Base-by-base conservation (phyloP, 64 coral and sea anemone genomes). In the Catalaphyllia jardinei region DNA sequence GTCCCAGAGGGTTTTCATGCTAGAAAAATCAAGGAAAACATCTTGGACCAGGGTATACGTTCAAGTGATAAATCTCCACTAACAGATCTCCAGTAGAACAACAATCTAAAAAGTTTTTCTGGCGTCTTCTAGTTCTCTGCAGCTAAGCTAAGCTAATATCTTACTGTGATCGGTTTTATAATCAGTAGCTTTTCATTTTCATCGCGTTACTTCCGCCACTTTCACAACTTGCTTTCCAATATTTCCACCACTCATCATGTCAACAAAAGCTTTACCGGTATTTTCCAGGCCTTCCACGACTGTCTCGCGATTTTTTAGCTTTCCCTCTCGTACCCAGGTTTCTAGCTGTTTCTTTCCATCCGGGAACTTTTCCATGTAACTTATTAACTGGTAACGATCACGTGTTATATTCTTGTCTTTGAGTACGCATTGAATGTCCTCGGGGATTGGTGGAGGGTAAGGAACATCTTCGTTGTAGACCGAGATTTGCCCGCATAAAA, bases 401-500 rank as follows among this genome's bases (percentile, higher is more conserved):
- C 95, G 78, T 15, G 92, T 98, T 79, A 98, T 91, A 46, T 94
- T 98, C 14, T 73, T 89, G 20, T 86, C 67, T 9, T 83, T 49
- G 15, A 91, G 74, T 73, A 86, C 85, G 12, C 89, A 69, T 81
- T 91, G 88, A 24, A 92, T 52, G 20, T 98, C 92, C 18, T 67
- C 83, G 17, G 88, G 62, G 29, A 94, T 10, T 10, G 92, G 95
- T n/a, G 88, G 16, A 20, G 92, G 95, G 35, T 94, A 98, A 24
- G 88, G 89, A 6, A 91, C 54, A 38, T 94, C 92, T 74, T 94
- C 86, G 72, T 98, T 94, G 86, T 98, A 98, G 31, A 87, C 61
- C 29, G 95, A 91, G 28, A 98, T 91, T 74, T 98, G 95, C 28
- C 95, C 95, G 87, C 95, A 98, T 14, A 98, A 20, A 8, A 94